phyloP scores from a whole-genome alignment of 1,140 invertebrate genomes.

The Trichoplusia ni region DNA sequence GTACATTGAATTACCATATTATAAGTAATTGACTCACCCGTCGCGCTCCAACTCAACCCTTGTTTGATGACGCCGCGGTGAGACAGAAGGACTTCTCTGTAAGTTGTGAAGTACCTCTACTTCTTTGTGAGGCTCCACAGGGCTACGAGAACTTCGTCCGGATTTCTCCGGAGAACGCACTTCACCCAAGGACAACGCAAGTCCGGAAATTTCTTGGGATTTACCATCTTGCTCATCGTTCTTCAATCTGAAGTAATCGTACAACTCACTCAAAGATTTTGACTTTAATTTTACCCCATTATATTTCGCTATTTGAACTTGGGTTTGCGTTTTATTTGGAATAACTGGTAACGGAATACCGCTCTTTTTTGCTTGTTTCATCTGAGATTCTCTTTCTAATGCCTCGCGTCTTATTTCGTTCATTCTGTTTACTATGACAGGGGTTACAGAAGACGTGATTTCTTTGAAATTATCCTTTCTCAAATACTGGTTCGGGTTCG shows the following conservation, averaged over 20 bases:
- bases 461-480: constrained; percentile 51
- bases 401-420: constrained; percentile 66
- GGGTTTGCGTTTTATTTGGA: constrained; percentile 52
- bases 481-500: constrained; percentile 25
- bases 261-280: constrained; percentile 78
- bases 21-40: constrained; percentile 41
- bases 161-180: constrained; percentile 74
- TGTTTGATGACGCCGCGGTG: constrained; percentile 71
- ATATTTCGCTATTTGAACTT: constrained; percentile 42
- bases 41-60: constrained; percentile 63
- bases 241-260: constrained; percentile 77
- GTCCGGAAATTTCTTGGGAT: constrained; percentile 55
- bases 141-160: constrained; percentile 52
- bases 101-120: constrained; percentile 85
- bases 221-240: constrained; percentile 50
- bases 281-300: constrained; percentile 73
- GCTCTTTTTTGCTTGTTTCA: constrained; percentile 56
- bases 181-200: constrained; percentile 64
- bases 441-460: constrained; percentile 43
- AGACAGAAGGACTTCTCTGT: constrained; percentile 77
- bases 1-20: too few relatives aligned
- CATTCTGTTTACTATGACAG: constrained; percentile 62
- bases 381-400: constrained; percentile 46
- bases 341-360: constrained; percentile 75
- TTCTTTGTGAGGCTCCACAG: constrained; percentile 81